phyloP scores from a whole-genome alignment of 2,113 vertebrate species.

The Halichoerus grypus region DNA sequence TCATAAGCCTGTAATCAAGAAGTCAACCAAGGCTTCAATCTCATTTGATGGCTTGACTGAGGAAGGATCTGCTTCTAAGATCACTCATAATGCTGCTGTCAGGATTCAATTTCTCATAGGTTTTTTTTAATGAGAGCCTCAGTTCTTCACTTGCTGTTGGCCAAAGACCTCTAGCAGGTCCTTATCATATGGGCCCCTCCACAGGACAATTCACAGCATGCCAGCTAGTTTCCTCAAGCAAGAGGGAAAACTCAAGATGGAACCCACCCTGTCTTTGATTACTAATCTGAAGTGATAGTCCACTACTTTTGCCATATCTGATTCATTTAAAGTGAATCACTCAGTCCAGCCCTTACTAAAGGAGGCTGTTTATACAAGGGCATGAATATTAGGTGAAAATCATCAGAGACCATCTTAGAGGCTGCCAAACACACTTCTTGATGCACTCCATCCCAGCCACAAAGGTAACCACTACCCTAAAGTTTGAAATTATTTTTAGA shows the following conservation, averaged over 20 bases:
- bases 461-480: neutral
- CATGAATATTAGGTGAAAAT: neutral
- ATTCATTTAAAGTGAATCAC: neutral
- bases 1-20: neutral
- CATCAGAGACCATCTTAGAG: neutral
- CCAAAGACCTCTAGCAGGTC: neutral
- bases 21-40: fast-evolving
- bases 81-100: neutral
- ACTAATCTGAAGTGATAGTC: neutral
- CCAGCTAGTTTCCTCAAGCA: neutral
- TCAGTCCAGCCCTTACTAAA: neutral
- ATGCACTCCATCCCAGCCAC: neutral
- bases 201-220: neutral
- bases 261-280: neutral
- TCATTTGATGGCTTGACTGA: neutral
- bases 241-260: neutral
- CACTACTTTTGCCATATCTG: neutral
- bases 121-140: neutral
- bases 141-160: neutral
- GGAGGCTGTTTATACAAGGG: neutral
- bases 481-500: neutral
- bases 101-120: neutral
- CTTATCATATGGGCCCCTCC: neutral
- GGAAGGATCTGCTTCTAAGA: neutral
- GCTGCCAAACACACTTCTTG: neutral